Conservation (phyloP, 2,113 vertebrate species). For the Clinocottus analis region DNA sequence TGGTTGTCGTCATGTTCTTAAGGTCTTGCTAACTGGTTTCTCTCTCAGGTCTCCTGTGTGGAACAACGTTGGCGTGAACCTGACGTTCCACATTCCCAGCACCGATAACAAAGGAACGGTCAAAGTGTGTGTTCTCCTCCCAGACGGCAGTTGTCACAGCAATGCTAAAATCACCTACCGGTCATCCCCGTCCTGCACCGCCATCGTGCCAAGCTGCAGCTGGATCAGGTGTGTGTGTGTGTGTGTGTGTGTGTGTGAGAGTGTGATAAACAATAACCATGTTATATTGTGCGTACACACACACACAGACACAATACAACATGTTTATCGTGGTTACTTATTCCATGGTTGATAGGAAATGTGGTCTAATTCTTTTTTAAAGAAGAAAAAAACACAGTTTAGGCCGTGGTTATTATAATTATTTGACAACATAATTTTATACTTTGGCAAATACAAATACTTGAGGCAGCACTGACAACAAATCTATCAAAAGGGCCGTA, state of each 20-base stretch:
- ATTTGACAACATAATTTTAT: too few relatives aligned
- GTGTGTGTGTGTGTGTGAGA: not conserved
- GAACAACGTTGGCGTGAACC: slow-evolving; percentile 37
- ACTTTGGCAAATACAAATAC: too few relatives aligned
- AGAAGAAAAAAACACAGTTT: not conserved
- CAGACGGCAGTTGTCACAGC: slow-evolving; percentile 62
- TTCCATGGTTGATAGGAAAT: too few relatives aligned
- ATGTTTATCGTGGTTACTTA: too few relatives aligned
- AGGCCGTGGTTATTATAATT: not conserved
- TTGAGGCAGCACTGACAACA: not conserved
- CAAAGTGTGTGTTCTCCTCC: slow-evolving; percentile 54
- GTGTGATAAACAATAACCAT: too few relatives aligned
- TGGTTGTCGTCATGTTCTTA: too few relatives aligned
- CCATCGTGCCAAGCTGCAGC: slow-evolving; percentile 35
- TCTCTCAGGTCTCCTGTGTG: slow-evolving; percentile 61
- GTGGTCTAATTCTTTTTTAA: not conserved
- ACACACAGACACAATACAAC: not conserved
- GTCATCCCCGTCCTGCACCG: slow-evolving; percentile 55
- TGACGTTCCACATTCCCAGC: slow-evolving; percentile 67
- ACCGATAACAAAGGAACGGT: slow-evolving; percentile 35
- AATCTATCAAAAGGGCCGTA: not conserved
- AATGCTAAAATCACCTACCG: slow-evolving; percentile 42
- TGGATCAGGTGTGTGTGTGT: slow-evolving; percentile 61
- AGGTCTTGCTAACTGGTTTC: not conserved
- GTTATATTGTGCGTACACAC: too few relatives aligned